Base-by-base conservation (phyloP, 2,888 invertebrate species). In the Perithous albicinctus region DNA sequence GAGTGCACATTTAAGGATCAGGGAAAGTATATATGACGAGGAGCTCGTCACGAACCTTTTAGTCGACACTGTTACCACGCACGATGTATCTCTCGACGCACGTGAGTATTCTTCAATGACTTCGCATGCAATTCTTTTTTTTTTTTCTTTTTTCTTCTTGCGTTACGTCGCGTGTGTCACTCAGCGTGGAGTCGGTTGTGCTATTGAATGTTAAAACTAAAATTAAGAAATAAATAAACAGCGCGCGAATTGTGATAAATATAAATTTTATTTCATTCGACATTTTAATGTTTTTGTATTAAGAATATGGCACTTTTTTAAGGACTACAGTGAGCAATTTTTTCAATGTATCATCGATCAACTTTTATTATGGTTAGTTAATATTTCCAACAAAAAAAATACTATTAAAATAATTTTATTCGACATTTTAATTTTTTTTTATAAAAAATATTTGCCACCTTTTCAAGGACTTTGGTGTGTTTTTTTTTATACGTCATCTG, bases 1-100 rank as follows among this genome's bases (percentile, higher is more conserved):
- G 74, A 84, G 80, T 78, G 80, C 77, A 85, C 74, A 75, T 83
- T 80, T 80, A 79, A 85, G 80, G 76, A 84, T 78, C 85, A 86
- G 90, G 88, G 90, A 91, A 91, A 90, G 91, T 91, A 91, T 91
- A 91, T 90, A 91, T 91, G 90, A 89, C 89, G 88, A 87, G 85
- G 88, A 82, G 78, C 78, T 80, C 85, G 86, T 85, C 84, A 87
- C 78, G 85, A 87, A 87, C 85, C 88, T 87, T 88, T 91, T 91
- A 91, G 91, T 91, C 89, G 86, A 85, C 85, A 87, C 86, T 86
- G 86, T 86, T 83, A 86, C 85, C 85, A 89, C 86, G 87, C 88
- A 91, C 88, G 89, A 91, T 91, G 91, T 89, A 89, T 88, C 87
- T 87, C 89, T 83, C 87, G 85, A 86, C 84, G 85, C 89, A 89